Conservation (phyloP, 2,113 vertebrate genomes). For the Microcebus murinus region DNA sequence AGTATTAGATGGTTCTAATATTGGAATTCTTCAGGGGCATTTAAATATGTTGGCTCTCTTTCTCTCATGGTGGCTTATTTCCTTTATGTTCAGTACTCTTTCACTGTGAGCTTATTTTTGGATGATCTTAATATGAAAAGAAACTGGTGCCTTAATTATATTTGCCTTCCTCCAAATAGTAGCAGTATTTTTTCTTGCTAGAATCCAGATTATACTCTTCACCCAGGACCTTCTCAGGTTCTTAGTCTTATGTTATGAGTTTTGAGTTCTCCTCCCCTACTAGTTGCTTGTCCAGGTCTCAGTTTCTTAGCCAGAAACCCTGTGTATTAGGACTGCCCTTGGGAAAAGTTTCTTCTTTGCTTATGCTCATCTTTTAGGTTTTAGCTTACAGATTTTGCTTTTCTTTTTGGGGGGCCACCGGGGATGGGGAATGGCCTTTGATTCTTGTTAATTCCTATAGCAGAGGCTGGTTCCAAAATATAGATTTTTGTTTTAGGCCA, state of each 20-base stretch:
- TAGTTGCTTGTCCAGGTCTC: neutral
- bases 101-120: neutral
- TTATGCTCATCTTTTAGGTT: neutral
- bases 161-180: neutral
- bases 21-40: neutral
- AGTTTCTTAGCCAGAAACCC: neutral
- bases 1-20: neutral
- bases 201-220: neutral
- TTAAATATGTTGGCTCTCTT: neutral
- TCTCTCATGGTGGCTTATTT: neutral
- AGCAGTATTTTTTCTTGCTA: neutral
- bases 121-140: neutral
- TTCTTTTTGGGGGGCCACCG: neutral
- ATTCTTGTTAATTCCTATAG: neutral
- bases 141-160: neutral
- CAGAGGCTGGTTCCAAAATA: neutral
- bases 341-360: neutral
- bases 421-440: neutral
- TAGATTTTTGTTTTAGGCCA: slow-evolving; percentile 29
- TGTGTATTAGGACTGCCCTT: neutral
- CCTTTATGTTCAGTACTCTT: neutral
- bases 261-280: neutral
- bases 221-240: neutral
- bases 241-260: neutral
- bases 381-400: neutral